Evolutionary conservation across 2,797 vertebrate species (phyloP).

Genomic region (Chloroceryle inda): DNA sequence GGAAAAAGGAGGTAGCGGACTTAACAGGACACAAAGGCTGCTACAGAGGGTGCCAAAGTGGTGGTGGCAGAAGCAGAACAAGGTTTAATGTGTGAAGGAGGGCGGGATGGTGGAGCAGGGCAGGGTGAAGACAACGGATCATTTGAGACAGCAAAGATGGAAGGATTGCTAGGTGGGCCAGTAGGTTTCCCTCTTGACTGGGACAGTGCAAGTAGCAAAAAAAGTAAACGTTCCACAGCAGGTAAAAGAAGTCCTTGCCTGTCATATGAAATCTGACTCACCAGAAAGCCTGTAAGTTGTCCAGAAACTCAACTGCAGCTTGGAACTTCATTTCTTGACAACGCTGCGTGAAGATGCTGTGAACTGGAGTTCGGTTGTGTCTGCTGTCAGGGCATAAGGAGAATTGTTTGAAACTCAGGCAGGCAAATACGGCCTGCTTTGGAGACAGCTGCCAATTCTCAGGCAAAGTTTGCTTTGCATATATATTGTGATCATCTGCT

Average conservation of each 20-base stretch:
- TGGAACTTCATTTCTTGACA: not conserved
- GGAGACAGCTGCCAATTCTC: not conserved
- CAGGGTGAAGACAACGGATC: not conserved
- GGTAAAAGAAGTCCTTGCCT: not conserved
- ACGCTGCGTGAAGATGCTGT: not conserved
- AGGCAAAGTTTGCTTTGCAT: not conserved
- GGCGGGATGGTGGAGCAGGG: not conserved
- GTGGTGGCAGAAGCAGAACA: not conserved
- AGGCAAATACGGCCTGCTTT: not conserved
- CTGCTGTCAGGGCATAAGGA: not conserved
- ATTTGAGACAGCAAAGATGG: not conserved
- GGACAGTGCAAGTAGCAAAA: not conserved
- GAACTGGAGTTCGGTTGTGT: not conserved
- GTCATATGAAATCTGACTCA: not conserved
- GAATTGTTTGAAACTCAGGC: not conserved
- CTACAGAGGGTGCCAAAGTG: not conserved
- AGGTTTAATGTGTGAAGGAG: not conserved
- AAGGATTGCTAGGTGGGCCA: not conserved
- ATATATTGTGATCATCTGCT: not conserved
- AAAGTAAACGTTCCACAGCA: not conserved
- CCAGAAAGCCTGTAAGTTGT: not conserved
- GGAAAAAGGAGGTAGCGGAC: not conserved
- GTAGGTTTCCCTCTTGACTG: not conserved
- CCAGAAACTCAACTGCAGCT: not conserved
- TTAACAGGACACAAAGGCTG: not conserved